phyloP scores from a whole-genome alignment of 2,888 invertebrate genomes.

The Terebella lapidaria region DNA sequence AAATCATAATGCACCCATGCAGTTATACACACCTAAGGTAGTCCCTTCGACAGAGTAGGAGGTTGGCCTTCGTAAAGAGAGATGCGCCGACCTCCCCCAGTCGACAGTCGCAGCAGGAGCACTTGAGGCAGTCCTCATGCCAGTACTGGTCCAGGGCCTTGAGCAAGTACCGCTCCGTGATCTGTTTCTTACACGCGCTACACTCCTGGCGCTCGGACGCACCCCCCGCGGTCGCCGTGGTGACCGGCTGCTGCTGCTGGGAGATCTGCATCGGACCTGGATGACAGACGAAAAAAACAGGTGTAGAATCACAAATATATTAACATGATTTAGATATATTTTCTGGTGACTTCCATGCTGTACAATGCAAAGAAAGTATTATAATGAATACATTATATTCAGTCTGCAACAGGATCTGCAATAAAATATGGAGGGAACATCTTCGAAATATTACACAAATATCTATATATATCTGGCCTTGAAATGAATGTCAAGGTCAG shows the following conservation, averaged over 20 bases:
- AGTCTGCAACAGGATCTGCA: no score
- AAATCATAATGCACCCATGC: no score
- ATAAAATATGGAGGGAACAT: no score
- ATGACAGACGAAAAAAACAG: no score
- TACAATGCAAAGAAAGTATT: no score
- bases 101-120: slow-evolving; percentile 83
- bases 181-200: slow-evolving; percentile 74
- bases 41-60: slow-evolving; percentile 85
- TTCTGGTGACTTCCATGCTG: no score
- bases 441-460: no score
- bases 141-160: slow-evolving; percentile 82
- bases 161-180: slow-evolving; percentile 70
- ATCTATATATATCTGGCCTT: no score
- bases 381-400: no score
- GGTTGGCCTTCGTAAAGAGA: slow-evolving; percentile 82
- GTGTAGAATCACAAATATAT: not conserved
- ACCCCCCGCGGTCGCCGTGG: no score
- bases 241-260: not conserved
- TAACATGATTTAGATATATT: not conserved
- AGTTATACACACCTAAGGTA: slow-evolving; percentile 77
- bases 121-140: slow-evolving; percentile 89
- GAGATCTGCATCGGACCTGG: not conserved
- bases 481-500: no score
- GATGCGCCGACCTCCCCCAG: slow-evolving; percentile 90
- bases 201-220: slow-evolving; percentile 15